phyloP scores from a whole-genome alignment of 2,113 vertebrate species.

The Macheiramphus alcinus region DNA sequence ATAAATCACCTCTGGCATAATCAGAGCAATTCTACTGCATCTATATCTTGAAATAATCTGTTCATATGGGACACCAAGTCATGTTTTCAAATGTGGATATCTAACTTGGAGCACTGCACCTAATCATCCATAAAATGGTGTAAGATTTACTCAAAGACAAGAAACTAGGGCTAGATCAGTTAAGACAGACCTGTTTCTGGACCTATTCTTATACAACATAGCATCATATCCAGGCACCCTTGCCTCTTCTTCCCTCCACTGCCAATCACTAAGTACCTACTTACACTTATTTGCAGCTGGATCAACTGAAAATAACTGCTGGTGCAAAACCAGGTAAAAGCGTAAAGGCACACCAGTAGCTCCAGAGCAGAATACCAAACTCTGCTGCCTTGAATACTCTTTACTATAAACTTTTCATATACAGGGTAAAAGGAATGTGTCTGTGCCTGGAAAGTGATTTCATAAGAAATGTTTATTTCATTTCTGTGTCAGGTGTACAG shows the following conservation, averaged over 20 bases:
- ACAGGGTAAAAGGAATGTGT: neutral
- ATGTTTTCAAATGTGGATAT: neutral
- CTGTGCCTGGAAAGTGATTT: neutral
- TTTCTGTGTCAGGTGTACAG: neutral
- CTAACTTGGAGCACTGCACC: neutral
- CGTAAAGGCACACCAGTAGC: fast-evolving
- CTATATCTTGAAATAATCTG: neutral
- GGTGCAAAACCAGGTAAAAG: neutral
- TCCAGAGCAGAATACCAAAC: neutral
- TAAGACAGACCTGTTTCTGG: neutral
- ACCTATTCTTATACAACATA: neutral
- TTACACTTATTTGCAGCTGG: neutral
- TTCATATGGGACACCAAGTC: neutral
- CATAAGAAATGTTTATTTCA: neutral
- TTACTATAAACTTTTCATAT: neutral
- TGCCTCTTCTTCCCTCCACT: neutral
- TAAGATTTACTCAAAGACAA: neutral
- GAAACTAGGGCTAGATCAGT: neutral
- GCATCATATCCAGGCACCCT: neutral
- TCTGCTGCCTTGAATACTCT: neutral
- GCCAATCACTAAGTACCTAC: neutral
- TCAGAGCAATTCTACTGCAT: neutral
- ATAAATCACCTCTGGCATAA: neutral
- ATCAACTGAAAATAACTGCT: neutral
- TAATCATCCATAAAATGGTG: neutral